Percentiles rank a stretch among this genome's conserved stretches.
These are phyloP conservation scores for Genyomyrus donnyi DNA, from an alignment of 2,113 vertebrate species.

Conservation along the genomic window DNA sequence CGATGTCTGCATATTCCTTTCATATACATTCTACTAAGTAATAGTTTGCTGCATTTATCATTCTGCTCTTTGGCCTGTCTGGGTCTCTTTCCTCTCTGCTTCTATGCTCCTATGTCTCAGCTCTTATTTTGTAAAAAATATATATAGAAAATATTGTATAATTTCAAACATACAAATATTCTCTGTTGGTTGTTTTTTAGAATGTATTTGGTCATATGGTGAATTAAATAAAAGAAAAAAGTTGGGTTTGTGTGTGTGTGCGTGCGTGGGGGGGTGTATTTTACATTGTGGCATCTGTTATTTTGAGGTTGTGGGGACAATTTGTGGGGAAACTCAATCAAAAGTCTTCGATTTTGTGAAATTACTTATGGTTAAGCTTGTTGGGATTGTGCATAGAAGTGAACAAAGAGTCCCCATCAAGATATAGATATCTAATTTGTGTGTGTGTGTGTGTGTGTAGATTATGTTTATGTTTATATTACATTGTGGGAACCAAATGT, in stretches of 20 bases:
- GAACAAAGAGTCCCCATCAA: too few species aligned
- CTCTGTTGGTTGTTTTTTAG: not conserved
- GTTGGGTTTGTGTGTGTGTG: not conserved
- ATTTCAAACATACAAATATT: not conserved
- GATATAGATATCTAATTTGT: too few species aligned
- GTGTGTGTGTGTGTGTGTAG: not conserved
- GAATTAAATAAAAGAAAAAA: conserved; percentile 10
- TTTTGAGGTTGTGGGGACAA: not conserved
- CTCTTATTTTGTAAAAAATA: not conserved
- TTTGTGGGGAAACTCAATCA: not conserved
- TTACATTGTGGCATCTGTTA: not conserved
- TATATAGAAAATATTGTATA: conserved; percentile 6
- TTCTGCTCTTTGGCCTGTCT: not conserved
- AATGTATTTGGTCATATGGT: conserved; percentile 10
- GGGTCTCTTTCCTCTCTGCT: not conserved
- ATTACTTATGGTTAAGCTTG: too few species aligned
- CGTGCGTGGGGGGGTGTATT: not conserved
- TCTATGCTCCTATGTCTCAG: not conserved
- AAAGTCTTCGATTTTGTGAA: too few species aligned
- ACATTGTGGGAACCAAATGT: not conserved
- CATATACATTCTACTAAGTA: not conserved
- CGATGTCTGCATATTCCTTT: not conserved
- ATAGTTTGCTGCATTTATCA: not conserved
- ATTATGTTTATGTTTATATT: not conserved
- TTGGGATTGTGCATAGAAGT: too few species aligned